phyloP scores from a whole-genome alignment of 2,888 invertebrate species.

The Eupithecia exiguata region DNA sequence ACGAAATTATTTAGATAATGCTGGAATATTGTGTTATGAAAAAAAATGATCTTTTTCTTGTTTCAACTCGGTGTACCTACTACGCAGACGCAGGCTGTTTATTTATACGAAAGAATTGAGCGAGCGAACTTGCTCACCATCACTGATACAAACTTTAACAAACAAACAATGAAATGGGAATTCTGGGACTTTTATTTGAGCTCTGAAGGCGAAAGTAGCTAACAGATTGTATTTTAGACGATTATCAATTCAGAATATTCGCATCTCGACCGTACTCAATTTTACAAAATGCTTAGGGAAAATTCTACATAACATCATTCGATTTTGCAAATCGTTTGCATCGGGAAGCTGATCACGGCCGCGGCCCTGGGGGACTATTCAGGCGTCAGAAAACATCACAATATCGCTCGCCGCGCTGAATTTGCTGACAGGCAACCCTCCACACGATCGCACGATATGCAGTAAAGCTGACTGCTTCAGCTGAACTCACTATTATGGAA shows the following conservation, averaged over 20 bases:
- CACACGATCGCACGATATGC: conserved; percentile 54
- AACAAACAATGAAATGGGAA: conserved; percentile 34
- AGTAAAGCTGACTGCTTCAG: conserved; percentile 57
- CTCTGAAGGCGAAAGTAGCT: conserved; percentile 14
- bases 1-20: too few relatives aligned
- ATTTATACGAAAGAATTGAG: conserved; percentile 32
- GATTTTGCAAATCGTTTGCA: conserved; percentile 44
- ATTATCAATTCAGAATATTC: conserved; percentile 19
- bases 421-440: conserved; percentile 49
- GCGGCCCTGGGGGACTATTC: conserved; percentile 42
- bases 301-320: conserved; percentile 43
- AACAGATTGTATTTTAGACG: conserved; percentile 28
- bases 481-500: conserved; percentile 33
- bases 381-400: conserved; percentile 45
- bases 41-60: too few relatives aligned
- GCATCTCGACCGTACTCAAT: conserved; percentile 19
- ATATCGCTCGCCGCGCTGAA: conserved; percentile 44
- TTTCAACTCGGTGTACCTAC: conserved; percentile 16
- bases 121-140: conserved; percentile 30
- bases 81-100: conserved; percentile 24
- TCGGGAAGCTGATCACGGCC: conserved; percentile 41
- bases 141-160: conserved; percentile 41
- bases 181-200: conserved; percentile 29
- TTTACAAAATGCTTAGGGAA: conserved; percentile 28
- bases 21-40: too few relatives aligned